Percentiles rank a stretch among this genome's conserved stretches.
phyloP scores from a whole-genome alignment of 2,888 invertebrate genomes.

The Caenorhabditis angaria region DNA sequence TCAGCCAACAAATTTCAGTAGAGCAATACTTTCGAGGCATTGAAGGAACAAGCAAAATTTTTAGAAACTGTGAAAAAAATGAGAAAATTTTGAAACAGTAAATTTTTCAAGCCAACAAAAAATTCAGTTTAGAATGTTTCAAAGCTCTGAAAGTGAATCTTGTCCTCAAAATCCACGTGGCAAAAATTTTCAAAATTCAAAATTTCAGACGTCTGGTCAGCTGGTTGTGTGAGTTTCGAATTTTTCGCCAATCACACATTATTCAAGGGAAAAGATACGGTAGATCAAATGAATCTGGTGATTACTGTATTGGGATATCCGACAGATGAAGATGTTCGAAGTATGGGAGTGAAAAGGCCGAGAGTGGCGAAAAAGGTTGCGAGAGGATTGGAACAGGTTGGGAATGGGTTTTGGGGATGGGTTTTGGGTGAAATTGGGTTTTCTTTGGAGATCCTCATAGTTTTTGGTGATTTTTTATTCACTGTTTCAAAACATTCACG shows the following conservation, averaged over 20 bases:
- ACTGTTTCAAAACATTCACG: neutral
- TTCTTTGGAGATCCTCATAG: neutral
- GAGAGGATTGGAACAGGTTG: slow-evolving; percentile 51
- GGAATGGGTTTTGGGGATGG: neutral
- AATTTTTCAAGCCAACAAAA: too few relatives aligned
- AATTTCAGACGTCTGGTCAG: slow-evolving; percentile 62
- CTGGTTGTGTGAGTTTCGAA: slow-evolving; percentile 62
- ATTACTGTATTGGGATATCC: slow-evolving; percentile 63
- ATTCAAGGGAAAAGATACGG: slow-evolving; percentile 48
- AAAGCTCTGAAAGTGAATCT: too few relatives aligned
- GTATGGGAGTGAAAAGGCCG: slow-evolving; percentile 54
- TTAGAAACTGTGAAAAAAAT: too few relatives aligned
- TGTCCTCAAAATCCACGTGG: too few relatives aligned
- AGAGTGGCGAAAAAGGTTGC: slow-evolving; percentile 43
- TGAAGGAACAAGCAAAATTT: too few relatives aligned
- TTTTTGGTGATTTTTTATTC: neutral
- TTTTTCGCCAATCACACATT: slow-evolving; percentile 47
- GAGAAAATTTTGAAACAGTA: too few relatives aligned
- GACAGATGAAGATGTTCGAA: slow-evolving; percentile 55
- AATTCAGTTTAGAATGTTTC: too few relatives aligned
- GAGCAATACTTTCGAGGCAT: too few relatives aligned
- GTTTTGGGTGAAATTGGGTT: too few relatives aligned
- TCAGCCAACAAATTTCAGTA: too few relatives aligned
- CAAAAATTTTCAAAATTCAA: neutral
- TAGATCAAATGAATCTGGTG: slow-evolving; percentile 55